Percentiles rank a stretch among this genome's conserved stretches.
Evolutionary conservation across 2,113 vertebrate species (phyloP).

Genomic region (Prietella phreatophila): DNA sequence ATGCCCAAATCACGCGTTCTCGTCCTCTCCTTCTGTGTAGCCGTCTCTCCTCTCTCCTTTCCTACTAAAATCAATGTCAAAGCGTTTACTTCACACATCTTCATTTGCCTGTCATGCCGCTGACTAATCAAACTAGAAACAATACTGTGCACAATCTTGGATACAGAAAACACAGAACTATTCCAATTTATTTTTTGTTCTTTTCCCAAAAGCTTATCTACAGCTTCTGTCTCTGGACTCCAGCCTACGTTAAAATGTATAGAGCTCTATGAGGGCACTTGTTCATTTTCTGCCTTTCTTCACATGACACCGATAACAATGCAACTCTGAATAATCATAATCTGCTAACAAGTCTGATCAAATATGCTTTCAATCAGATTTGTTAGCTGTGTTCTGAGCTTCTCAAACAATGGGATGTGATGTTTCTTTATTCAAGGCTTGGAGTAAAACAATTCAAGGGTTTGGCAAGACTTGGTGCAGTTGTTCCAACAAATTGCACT

Average conservation of each 20-base stretch:
- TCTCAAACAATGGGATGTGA: slow-evolving; percentile 39
- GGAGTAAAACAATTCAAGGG: slow-evolving; percentile 24
- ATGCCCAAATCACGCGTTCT: neutral
- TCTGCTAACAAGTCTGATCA: slow-evolving; percentile 15
- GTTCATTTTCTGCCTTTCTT: slow-evolving; percentile 24
- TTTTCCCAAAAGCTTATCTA: slow-evolving; percentile 17
- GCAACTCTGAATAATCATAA: slow-evolving; percentile 18
- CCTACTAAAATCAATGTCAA: slow-evolving; percentile 26
- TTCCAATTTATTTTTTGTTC: neutral
- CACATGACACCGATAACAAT: slow-evolving; percentile 28
- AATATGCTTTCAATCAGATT: slow-evolving; percentile 37
- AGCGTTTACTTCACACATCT: slow-evolving; percentile 25
- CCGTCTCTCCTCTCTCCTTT: slow-evolving; percentile 19
- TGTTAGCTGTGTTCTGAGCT: slow-evolving; percentile 26
- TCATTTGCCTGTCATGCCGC: neutral
- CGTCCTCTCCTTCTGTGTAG: neutral
- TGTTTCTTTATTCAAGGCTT: slow-evolving; percentile 35
- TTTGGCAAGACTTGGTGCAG: slow-evolving; percentile 23
- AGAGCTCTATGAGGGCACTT: slow-evolving; percentile 2
- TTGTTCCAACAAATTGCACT: slow-evolving; percentile 35
- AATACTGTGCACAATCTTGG: slow-evolving; percentile 4
- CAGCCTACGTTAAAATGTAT: neutral
- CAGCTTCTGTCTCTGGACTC: neutral
- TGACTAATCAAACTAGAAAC: slow-evolving; percentile 12
- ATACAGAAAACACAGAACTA: neutral